These are phyloP conservation scores for Euleptes europaea DNA, from an alignment of 2,113 vertebrate species.

Conservation along the genomic window DNA sequence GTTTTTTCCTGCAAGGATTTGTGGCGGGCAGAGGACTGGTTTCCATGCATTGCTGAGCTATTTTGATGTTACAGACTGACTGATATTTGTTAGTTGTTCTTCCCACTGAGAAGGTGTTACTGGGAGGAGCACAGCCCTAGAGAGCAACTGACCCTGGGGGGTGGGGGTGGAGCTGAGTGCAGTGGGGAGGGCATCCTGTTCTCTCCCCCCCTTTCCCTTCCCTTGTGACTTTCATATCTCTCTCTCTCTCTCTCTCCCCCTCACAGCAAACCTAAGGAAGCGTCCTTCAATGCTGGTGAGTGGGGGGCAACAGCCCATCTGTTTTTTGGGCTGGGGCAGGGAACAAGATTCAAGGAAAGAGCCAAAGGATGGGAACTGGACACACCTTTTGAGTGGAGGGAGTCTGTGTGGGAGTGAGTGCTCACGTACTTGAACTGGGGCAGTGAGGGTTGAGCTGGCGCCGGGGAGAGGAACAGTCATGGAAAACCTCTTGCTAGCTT, in stretches of 20 bases:
- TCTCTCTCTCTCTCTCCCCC: constrained; percentile 8
- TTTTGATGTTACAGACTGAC: neutral
- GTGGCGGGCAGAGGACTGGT: neutral
- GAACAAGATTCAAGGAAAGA: rapidly evolving
- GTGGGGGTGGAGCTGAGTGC: no score
- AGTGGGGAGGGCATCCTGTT: no score
- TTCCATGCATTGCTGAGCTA: neutral
- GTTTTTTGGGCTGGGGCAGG: neutral
- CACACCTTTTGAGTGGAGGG: neutral
- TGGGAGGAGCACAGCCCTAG: neutral
- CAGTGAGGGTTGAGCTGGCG: no score
- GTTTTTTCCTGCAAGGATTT: neutral
- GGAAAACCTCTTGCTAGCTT: no score
- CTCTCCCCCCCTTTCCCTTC: neutral
- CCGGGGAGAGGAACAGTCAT: neutral
- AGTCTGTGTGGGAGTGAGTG: rapidly evolving
- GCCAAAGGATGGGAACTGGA: neutral
- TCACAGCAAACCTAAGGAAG: constrained; percentile 89
- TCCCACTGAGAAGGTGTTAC: neutral
- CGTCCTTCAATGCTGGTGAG: constrained; percentile 83
- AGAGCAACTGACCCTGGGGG: neutral
- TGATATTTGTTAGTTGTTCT: no score
- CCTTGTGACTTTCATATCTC: neutral
- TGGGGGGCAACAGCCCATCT: neutral
- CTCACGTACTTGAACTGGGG: rapidly evolving